Percentiles rank a stretch among this genome's conserved stretches.
Conservation (phyloP, 2,888 invertebrate species). For the Drosophila atripex region DNA sequence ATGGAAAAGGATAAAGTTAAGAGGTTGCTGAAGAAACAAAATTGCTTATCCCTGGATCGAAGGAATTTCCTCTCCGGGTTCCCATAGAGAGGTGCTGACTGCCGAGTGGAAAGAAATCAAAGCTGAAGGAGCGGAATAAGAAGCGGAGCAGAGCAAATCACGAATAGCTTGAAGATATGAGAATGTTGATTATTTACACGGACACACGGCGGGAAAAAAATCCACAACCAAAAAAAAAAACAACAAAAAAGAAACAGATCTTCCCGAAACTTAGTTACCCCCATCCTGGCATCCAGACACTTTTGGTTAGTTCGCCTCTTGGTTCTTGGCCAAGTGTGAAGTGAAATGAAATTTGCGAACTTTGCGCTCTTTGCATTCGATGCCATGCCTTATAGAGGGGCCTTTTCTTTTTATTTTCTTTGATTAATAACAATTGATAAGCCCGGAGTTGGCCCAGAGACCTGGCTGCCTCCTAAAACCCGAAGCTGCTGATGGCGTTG, state of each 20-base stretch:
- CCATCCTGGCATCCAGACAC: background rate
- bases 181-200: slow-evolving; percentile 79
- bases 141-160: slow-evolving; percentile 65
- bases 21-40: slow-evolving; percentile 32
- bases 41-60: slow-evolving; percentile 69
- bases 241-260: slow-evolving; percentile 13
- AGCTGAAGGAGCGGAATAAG: slow-evolving; percentile 7
- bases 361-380: slow-evolving; percentile 69
- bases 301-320: slow-evolving; percentile 8
- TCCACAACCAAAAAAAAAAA: no score
- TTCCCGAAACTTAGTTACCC: slow-evolving; percentile 5
- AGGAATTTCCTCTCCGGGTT: slow-evolving; percentile 63
- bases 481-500: slow-evolving; percentile 70
- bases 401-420: slow-evolving; percentile 62
- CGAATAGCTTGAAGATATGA: slow-evolving; percentile 75
- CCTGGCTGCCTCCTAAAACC: slow-evolving; percentile 18
- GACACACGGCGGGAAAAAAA: slow-evolving; percentile 19
- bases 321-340: slow-evolving; percentile 42
- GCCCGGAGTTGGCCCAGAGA: slow-evolving; percentile 28
- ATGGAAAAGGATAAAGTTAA: background rate
- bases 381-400: slow-evolving; percentile 29
- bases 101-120: slow-evolving; percentile 28
- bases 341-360: slow-evolving; percentile 76
- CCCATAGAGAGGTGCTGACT: slow-evolving; percentile 74
- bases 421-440: slow-evolving; percentile 82